These are phyloP conservation scores for Centropyge bicolor DNA, from an alignment of 2,797 vertebrate species.

Conservation along the genomic window DNA sequence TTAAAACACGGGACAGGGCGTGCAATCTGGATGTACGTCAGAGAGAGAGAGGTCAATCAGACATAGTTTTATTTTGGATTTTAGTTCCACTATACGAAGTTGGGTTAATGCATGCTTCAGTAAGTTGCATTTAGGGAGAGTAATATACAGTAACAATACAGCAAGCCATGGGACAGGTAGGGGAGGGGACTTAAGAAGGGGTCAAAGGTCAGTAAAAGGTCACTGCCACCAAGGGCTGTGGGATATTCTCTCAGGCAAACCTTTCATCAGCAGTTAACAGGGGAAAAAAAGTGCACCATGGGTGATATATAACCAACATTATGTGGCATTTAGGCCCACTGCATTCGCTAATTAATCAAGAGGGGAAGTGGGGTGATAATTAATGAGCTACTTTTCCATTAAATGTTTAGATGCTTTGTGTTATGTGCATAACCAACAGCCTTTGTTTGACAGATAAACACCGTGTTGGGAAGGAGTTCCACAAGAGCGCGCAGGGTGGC, in stretches of 20 bases:
- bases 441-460: conserved; percentile 86
- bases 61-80: conserved; percentile 63
- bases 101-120: conserved; percentile 94
- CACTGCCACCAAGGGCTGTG: conserved; percentile 86
- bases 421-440: conserved; percentile 88
- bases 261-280: conserved; percentile 64
- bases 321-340: conserved; percentile 64
- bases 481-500: conserved; percentile 84
- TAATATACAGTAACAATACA: conserved; percentile 90
- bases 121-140: conserved; percentile 99
- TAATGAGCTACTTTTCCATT: conserved; percentile 55
- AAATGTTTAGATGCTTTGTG: conserved; percentile 68
- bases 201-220: conserved; percentile 70
- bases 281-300: conserved; percentile 38
- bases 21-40: conserved; percentile 96
- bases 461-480: conserved; percentile 86
- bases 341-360: conserved; percentile 67
- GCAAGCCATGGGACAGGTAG: conserved; percentile 87
- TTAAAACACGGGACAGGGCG: conserved; percentile 88
- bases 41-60: conserved; percentile 83
- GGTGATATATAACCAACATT: conserved; percentile 71
- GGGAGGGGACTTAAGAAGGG: conserved; percentile 39
- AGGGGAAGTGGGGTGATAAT: conserved; percentile 49
- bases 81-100: conserved; percentile 82
- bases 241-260: conserved; percentile 73